Conservation (phyloP, 2,888 invertebrate species). For the Amblyjoppa proteus region DNA sequence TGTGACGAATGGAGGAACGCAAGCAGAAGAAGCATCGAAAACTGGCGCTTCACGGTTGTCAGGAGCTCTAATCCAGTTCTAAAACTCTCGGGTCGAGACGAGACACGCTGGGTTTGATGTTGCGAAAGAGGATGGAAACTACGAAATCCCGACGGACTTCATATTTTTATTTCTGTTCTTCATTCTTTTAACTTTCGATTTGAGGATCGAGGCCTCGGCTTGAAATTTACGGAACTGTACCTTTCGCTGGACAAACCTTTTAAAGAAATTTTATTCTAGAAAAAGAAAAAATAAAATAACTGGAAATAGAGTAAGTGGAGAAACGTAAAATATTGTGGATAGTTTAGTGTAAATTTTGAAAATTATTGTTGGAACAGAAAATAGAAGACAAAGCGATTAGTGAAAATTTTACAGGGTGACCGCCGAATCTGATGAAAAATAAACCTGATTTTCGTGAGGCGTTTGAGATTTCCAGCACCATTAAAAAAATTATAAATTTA, state of each 20-base stretch:
- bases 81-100: conserved; percentile 4
- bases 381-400: neutral
- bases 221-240: too few relatives aligned
- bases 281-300: too few relatives aligned
- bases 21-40: conserved; percentile 22
- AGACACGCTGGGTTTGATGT: neutral
- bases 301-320: too few relatives aligned
- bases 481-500: too few relatives aligned
- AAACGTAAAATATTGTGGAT: too few relatives aligned
- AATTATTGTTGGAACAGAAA: neutral
- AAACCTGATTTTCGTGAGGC: too few relatives aligned
- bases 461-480: too few relatives aligned
- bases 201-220: neutral
- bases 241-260: too few relatives aligned
- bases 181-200: neutral
- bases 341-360: neutral
- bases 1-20: conserved; percentile 44
- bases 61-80: neutral
- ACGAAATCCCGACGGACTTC: neutral
- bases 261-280: too few relatives aligned
- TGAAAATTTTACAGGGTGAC: neutral
- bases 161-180: neutral
- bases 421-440: too few relatives aligned
- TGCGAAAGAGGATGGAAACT: conserved; percentile 3
- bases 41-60: conserved; percentile 7